Evolutionary conservation across 1,140 invertebrate species (phyloP).

Genomic region (Sarcophaga bullata): DNA sequence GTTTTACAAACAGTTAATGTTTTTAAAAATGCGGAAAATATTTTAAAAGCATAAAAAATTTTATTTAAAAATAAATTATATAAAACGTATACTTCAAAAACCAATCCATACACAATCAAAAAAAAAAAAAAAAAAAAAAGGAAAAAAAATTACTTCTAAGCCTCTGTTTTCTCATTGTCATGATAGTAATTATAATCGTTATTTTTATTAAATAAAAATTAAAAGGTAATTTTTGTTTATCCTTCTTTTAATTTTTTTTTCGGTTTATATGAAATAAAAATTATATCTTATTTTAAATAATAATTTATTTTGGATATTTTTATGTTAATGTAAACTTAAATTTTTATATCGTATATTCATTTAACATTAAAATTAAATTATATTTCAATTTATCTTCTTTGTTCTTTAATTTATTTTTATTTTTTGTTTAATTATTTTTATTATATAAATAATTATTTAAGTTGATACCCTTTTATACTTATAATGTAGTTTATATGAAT

Average conservation of each 20-base stretch:
- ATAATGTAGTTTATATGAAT: not conserved
- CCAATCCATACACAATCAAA: conserved; percentile 4
- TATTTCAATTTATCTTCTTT: not conserved
- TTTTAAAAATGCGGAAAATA: not conserved
- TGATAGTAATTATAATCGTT: not conserved
- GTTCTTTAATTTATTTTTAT: conserved; percentile 28
- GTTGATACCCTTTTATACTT: not conserved
- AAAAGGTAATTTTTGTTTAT: not conserved
- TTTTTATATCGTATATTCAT: not conserved
- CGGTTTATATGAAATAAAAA: not conserved
- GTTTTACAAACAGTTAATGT: not conserved
- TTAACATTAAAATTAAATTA: not conserved
- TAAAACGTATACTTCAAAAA: too few relatives aligned
- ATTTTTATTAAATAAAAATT: not conserved
- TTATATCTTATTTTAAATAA: not conserved
- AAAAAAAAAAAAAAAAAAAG: not conserved
- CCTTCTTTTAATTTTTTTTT: not conserved
- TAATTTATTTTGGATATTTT: conserved; percentile 13
- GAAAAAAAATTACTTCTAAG: not conserved
- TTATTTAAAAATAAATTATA: too few relatives aligned
- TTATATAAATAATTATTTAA: conserved; percentile 22
- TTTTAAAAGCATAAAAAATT: not conserved
- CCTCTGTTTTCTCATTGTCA: conserved; percentile 16
- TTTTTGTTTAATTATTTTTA: conserved; percentile 38
- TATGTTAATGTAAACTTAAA: not conserved